Evolutionary conservation across 2,888 invertebrate genomes (phyloP), one percentile per base, ranked within the genome.

Genomic region (Mythimna lalbum): DNA sequence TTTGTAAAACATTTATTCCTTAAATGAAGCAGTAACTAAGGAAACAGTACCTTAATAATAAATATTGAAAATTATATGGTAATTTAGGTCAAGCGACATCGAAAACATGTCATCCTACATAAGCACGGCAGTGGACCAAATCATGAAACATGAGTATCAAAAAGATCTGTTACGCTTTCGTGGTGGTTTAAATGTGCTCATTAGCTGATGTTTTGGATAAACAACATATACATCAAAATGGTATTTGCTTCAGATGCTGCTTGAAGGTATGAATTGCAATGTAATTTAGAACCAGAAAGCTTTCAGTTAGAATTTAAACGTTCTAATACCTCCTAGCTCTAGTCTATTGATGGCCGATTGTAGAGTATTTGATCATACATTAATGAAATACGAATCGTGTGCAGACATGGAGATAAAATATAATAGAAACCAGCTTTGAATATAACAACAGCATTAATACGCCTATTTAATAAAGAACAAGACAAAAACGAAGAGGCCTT

Each of bases 161-260:
- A 66, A 50, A 55, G 59, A 73, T 75, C 57, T 64, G 82, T 76
- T 73, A 70, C 76, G 82, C 82, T 84, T 69, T 84, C 68, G 43
- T 36, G 33, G 23, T 52, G 55, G 19, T 23, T 64, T 81, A 70
- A 74, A 75, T 69, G 23, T 64, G 67, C 62, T 68, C 69, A 79
- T 80, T 82, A 84, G 53, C 31, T 57, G 59, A 69, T 52, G 66
- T 50, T 60, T 23, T 53, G 50, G 27, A 59, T 55, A 62, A 33
- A 66, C 55, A 69, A 63, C 50, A 36, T 59, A 49, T 36, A 49
- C 43, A 68, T 65, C 55, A 57, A 59, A 61, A 69, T 61, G 10
- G 17, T 47, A 23, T 47, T 19, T 10, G n/a, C 21, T 47, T 61
- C 12, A 43, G 19, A 27, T 21, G 17, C 49, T 49, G 7, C 10